Base-by-base conservation (phyloP, 2,797 vertebrate genomes). In the Characodon lateralis region DNA sequence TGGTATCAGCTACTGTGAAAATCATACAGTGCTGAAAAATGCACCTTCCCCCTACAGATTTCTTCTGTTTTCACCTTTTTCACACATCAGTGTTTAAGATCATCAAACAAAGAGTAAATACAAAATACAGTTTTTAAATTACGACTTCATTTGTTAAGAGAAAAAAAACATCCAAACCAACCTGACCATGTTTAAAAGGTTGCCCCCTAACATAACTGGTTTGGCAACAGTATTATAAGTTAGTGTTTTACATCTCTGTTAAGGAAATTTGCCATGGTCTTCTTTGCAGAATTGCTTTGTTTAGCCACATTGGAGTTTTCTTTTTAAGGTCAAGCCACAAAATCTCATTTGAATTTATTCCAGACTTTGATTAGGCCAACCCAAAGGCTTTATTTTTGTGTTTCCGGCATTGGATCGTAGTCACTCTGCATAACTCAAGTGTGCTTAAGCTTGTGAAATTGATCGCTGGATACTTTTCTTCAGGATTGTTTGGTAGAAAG, bases 1-100 rank as follows among this genome's bases (percentile, higher is more conserved):
- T 16, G 41, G 22, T 43, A 72, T 87, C 73, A 75, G 56, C 81
- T 48, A 14, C 13, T 0, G 4, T 76, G 78, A 76, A 78, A 72
- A 65, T 28, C 69, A 76, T n/a, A n/a, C 55, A 56, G 22, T n/a
- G 55, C 55, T 56, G 55, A 24, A n/a, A 56, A 24, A 56, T 56
- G 2, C 9, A 56, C 7, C 55, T 56, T 1, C 55, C 24, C 55
- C 2, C 10, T 56, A 9, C 22, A 56, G 24, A 8, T 9, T 56
- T n/a, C 8, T 56, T 56, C 6, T n/a, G 5, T 7, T 55, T 56
- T n/a, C 10, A 22, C 55, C 3, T 24, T n/a, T 56, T 24, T 22
- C 53, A n/a, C 55, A 56, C 55, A 56, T 55, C 22, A 24, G 0
- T 9, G 55, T 56, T 56, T 56, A 56, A n/a, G 22, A 56, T 56